Evolutionary conservation across 2,888 invertebrate genomes (phyloP).

Genomic region (Mythimna loreyi): DNA sequence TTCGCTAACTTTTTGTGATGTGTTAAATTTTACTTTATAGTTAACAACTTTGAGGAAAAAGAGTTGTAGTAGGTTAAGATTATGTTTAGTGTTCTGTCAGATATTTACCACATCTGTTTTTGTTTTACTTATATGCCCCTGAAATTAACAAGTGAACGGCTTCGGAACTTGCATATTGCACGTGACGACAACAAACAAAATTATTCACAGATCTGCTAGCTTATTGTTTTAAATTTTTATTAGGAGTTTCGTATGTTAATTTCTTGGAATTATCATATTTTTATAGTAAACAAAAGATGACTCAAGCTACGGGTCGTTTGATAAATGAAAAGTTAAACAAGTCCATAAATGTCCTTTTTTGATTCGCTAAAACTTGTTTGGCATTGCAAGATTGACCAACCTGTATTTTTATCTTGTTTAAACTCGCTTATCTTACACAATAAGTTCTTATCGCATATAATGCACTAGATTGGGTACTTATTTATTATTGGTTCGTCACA

Average conservation of each 20-base stretch:
- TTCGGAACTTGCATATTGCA: constrained; percentile 53
- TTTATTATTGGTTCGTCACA: neutral
- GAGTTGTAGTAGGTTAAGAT: neutral
- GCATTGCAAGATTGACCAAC: constrained; percentile 18
- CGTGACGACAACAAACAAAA: constrained; percentile 76
- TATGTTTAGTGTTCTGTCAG: constrained; percentile 16
- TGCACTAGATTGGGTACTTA: constrained; percentile 30
- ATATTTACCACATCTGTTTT: constrained; percentile 66
- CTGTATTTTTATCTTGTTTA: constrained; percentile 27
- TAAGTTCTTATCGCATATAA: constrained; percentile 27
- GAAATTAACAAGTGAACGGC: constrained; percentile 69
- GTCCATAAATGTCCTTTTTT: constrained; percentile 4
- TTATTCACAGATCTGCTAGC: neutral
- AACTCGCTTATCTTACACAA: constrained; percentile 14
- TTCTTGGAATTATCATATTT: neutral
- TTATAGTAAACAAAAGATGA: constrained; percentile 8
- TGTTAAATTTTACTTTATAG: neutral
- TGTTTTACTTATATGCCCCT: constrained; percentile 68
- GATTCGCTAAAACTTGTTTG: neutral
- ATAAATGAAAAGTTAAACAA: constrained; percentile 16
- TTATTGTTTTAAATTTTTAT: neutral
- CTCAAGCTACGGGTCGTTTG: neutral
- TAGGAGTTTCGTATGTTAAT: neutral
- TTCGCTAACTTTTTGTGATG: constrained; percentile 13
- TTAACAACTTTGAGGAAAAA: neutral